These are phyloP conservation scores for Gymnoscopelus microlampas DNA, from an alignment of 2,797 vertebrate species.

Conservation along the genomic window DNA sequence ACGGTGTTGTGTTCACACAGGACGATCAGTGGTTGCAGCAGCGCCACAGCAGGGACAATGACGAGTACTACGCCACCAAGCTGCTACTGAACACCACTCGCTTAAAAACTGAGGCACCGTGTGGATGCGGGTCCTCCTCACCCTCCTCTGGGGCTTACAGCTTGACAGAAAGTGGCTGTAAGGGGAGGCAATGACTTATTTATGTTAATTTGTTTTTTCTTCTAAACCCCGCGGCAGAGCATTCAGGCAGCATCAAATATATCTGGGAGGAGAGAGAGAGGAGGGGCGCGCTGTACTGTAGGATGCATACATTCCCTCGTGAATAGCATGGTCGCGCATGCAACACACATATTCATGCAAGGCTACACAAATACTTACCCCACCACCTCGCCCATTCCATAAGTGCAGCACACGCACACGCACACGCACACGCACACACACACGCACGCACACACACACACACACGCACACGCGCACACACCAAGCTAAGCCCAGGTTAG, in stretches of 20 bases:
- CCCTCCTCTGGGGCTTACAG: conserved; percentile 32
- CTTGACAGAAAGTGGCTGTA: conserved; percentile 36
- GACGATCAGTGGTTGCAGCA: conserved; percentile 48
- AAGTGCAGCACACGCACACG: not conserved
- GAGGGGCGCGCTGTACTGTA: conserved; percentile 4
- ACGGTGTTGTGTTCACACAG: not conserved
- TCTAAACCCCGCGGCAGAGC: conserved; percentile 23
- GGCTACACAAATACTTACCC: conserved; percentile 16
- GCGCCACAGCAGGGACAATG: conserved; percentile 60
- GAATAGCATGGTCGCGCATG: conserved; percentile 46
- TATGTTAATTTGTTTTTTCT: conserved; percentile 54
- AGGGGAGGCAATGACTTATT: conserved; percentile 42
- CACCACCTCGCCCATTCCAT: not conserved
- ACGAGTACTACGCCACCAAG: conserved; percentile 39
- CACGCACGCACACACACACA: conserved; percentile 5
- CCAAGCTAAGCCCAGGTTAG: conserved; percentile 32
- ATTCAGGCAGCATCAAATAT: conserved; percentile 40
- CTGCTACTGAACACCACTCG: conserved; percentile 11
- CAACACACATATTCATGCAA: conserved; percentile 15
- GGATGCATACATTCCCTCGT: conserved; percentile 33
- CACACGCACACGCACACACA: conserved; percentile 1
- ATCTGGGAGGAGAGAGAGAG: conserved; percentile 45
- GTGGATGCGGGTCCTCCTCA: conserved; percentile 45
- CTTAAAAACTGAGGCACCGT: conserved; percentile 22
- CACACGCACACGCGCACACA: conserved; percentile 7